Evolutionary conservation across 2,888 invertebrate species (phyloP).

Genomic region (Chorisops tibialis): DNA sequence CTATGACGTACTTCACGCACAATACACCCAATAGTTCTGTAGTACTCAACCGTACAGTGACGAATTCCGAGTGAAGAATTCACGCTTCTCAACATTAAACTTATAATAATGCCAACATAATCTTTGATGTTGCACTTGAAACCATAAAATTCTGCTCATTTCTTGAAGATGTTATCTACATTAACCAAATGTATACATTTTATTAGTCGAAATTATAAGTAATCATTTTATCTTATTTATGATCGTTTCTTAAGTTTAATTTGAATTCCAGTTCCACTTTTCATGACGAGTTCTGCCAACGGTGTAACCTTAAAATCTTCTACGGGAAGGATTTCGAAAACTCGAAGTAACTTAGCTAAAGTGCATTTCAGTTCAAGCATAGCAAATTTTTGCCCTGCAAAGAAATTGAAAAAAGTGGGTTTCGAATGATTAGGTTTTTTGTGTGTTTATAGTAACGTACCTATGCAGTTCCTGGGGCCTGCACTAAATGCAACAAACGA

Average conservation of each 20-base stretch:
- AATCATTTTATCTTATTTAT: neutral
- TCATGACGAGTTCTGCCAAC: slow-evolving; percentile 45
- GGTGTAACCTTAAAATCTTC: slow-evolving; percentile 41
- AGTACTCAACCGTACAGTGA: too few relatives aligned
- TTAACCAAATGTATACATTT: too few relatives aligned
- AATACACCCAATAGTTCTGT: too few relatives aligned
- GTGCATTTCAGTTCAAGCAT: slow-evolving; percentile 48
- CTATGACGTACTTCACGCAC: too few relatives aligned
- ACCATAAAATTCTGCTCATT: too few relatives aligned
- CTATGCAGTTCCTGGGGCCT: slow-evolving; percentile 49
- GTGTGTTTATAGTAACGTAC: slow-evolving; percentile 1
- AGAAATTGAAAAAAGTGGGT: neutral
- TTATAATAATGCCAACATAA: too few relatives aligned
- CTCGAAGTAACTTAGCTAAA: slow-evolving; percentile 43
- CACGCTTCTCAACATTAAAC: too few relatives aligned
- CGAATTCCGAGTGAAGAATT: too few relatives aligned
- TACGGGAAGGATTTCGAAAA: slow-evolving; percentile 45
- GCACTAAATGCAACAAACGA: slow-evolving; percentile 49
- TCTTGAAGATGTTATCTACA: too few relatives aligned
- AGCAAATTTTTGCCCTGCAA: slow-evolving; percentile 50
- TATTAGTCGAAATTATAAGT: too few relatives aligned
- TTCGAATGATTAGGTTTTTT: slow-evolving; percentile 2
- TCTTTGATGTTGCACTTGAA: too few relatives aligned
- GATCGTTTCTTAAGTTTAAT: slow-evolving; percentile 42
- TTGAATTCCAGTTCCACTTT: slow-evolving; percentile 47